Evolutionary conservation across 2,113 vertebrate species (phyloP).

Genomic region (Ivindomyrus marchei): DNA sequence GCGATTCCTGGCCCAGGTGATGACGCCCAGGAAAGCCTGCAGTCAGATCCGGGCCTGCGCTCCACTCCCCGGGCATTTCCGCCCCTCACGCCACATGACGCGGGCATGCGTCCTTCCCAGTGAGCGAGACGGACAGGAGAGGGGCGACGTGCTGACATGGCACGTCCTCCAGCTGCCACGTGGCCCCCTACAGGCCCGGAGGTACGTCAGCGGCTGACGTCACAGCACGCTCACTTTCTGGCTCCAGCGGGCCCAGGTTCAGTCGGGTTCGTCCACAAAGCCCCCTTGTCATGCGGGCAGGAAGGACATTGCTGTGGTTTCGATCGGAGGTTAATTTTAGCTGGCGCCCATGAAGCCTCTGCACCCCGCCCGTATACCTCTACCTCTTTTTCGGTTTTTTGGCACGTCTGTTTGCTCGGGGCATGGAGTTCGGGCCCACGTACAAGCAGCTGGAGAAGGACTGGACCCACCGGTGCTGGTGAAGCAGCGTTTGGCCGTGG

Average conservation of each 20-base stretch:
- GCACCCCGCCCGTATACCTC: not conserved
- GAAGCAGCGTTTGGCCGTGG: not conserved
- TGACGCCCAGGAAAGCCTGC: not conserved
- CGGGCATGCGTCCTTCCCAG: not conserved
- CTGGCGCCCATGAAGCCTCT: not conserved
- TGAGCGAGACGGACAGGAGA: not conserved
- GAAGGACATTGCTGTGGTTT: slow-evolving; percentile 14
- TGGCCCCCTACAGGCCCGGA: not conserved
- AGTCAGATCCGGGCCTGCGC: not conserved
- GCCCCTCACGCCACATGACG: not conserved
- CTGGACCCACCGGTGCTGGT: not conserved
- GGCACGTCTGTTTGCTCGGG: not conserved
- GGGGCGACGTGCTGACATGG: not conserved
- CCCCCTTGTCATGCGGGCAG: not conserved
- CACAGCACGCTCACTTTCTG: not conserved
- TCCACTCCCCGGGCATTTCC: not conserved
- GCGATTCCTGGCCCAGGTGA: not conserved
- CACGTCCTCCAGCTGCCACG: not conserved
- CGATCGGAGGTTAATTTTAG: not conserved
- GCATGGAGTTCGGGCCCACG: not conserved
- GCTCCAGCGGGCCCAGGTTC: not conserved
- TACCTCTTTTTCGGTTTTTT: not conserved
- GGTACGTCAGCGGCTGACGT: not conserved
- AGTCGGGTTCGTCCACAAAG: not conserved
- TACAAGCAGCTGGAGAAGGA: not conserved